These are phyloP conservation scores for Pseudanteris insignis DNA, from an alignment of 2,888 invertebrate species.

Conservation along the genomic window DNA sequence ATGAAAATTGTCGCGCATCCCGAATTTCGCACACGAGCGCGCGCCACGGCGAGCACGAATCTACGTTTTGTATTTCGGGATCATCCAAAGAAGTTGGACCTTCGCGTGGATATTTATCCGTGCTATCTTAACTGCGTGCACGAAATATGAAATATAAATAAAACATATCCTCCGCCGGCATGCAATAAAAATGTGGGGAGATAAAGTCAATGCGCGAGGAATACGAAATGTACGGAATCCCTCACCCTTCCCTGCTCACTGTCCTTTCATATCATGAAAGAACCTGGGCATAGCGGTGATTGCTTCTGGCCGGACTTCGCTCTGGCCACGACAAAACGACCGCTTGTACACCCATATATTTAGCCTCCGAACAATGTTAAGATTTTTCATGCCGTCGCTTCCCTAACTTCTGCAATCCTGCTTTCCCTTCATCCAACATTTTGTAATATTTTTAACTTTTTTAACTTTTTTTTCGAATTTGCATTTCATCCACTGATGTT, in stretches of 20 bases:
- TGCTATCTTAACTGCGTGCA: conserved; percentile 51
- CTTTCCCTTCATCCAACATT: conserved; percentile 33
- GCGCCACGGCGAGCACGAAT: conserved; percentile 2
- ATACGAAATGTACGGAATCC: conserved; percentile 60
- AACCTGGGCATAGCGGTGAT: conserved; percentile 48
- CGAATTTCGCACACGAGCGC: conserved; percentile 12
- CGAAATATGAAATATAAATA: conserved; percentile 67
- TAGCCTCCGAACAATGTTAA: conserved; percentile 49
- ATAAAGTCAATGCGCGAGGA: conserved; percentile 63
- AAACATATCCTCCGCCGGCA: conserved; percentile 62
- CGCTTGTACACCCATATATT: conserved; percentile 44
- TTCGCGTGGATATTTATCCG: conserved; percentile 46
- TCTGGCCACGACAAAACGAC: conserved; percentile 43
- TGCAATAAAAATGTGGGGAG: conserved; percentile 63
- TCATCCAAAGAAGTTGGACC: conserved; percentile 44
- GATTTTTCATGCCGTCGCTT: conserved; percentile 53
- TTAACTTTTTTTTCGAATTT: too few species aligned
- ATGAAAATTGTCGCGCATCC: too few species aligned
- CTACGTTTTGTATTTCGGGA: conserved; percentile 49
- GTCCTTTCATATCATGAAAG: conserved; percentile 45
- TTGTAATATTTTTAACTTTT: conserved; percentile 53
- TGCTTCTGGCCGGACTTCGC: conserved; percentile 51
- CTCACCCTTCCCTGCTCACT: conserved; percentile 35
- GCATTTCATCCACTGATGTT: too few species aligned
- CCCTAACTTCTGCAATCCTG: conserved; percentile 26